Evolutionary conservation across 2,797 vertebrate genomes (phyloP).

Genomic region (Gymnoscopelus microlampas): DNA sequence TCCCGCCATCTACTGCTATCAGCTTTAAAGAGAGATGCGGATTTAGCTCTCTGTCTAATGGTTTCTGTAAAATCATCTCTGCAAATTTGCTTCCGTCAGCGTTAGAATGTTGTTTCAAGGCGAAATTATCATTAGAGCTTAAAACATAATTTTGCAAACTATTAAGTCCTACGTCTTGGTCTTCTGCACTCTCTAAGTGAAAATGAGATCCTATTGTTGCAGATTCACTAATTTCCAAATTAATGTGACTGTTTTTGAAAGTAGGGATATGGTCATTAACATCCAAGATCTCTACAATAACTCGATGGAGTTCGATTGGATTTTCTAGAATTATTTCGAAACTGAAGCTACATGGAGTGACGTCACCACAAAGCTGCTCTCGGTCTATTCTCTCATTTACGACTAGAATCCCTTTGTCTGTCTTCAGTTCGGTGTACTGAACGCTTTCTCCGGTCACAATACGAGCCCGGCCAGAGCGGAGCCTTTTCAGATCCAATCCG

Average conservation of each 20-base stretch:
- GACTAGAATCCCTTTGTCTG: slow-evolving; percentile 73
- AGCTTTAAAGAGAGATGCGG: slow-evolving; percentile 20
- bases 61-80: slow-evolving; percentile 52
- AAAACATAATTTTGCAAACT: slow-evolving; percentile 52
- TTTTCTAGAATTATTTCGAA: slow-evolving; percentile 77
- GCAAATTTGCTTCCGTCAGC: slow-evolving; percentile 34
- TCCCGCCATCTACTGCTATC: slow-evolving; percentile 44
- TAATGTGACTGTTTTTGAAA: slow-evolving; percentile 27
- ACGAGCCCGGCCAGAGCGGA: slow-evolving; percentile 65
- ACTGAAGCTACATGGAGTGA: slow-evolving; percentile 71
- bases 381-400: slow-evolving; percentile 77
- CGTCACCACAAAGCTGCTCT: slow-evolving; percentile 75
- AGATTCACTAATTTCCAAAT: slow-evolving; percentile 55
- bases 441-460: slow-evolving; percentile 72
- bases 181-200: slow-evolving; percentile 46
- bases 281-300: slow-evolving; percentile 68
- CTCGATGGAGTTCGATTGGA: slow-evolving; percentile 72
- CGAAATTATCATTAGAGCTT: slow-evolving; percentile 51
- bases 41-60: slow-evolving; percentile 49
- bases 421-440: slow-evolving; percentile 73
- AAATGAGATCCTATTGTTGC: not conserved
- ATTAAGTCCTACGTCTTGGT: slow-evolving; percentile 62
- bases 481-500: slow-evolving; percentile 67
- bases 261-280: slow-evolving; percentile 74
- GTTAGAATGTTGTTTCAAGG: slow-evolving; percentile 53